These are phyloP conservation scores for Idris sp. DNA, from an alignment of 1,140 invertebrate genomes.

Conservation along the genomic window DNA sequence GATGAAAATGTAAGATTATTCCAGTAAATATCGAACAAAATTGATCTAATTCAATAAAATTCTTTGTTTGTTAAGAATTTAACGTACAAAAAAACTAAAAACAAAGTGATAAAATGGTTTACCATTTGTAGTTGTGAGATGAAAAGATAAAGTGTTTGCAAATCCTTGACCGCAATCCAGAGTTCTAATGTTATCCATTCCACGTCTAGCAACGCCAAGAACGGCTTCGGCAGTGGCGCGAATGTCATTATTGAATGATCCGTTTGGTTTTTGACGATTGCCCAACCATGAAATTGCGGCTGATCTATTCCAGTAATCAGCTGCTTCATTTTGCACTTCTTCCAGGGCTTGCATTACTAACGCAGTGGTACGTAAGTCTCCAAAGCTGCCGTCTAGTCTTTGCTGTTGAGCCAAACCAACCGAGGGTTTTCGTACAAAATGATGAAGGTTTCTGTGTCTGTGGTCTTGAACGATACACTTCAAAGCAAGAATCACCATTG, in stretches of 20 bases:
- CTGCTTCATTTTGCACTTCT: constrained; percentile 82
- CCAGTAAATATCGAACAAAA: too few species aligned
- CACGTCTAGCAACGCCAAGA: constrained; percentile 83
- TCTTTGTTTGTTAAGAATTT: too few species aligned
- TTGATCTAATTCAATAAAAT: too few species aligned
- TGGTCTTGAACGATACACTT: constrained; percentile 91
- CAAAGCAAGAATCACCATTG: constrained; percentile 89
- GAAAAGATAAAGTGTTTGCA: constrained; percentile 65
- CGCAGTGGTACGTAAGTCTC: constrained; percentile 88
- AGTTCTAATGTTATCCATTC: constrained; percentile 83
- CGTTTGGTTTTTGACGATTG: constrained; percentile 85
- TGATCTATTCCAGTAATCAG: constrained; percentile 85
- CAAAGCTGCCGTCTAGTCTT: constrained; percentile 88
- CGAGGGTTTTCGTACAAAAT: constrained; percentile 86
- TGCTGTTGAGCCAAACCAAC: constrained; percentile 86
- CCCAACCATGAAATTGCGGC: constrained; percentile 85
- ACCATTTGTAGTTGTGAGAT: constrained; percentile 68
- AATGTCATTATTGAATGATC: constrained; percentile 86
- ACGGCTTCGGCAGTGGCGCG: constrained; percentile 86
- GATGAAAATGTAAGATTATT: too few species aligned
- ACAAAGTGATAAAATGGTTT: constrained; percentile 27
- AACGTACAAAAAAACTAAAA: too few species aligned
- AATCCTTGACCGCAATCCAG: constrained; percentile 82
- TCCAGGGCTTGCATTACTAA: constrained; percentile 88
- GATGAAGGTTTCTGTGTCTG: constrained; percentile 86